Conservation (phyloP, 2,113 vertebrate genomes). For the Callorhinus ursinus region DNA sequence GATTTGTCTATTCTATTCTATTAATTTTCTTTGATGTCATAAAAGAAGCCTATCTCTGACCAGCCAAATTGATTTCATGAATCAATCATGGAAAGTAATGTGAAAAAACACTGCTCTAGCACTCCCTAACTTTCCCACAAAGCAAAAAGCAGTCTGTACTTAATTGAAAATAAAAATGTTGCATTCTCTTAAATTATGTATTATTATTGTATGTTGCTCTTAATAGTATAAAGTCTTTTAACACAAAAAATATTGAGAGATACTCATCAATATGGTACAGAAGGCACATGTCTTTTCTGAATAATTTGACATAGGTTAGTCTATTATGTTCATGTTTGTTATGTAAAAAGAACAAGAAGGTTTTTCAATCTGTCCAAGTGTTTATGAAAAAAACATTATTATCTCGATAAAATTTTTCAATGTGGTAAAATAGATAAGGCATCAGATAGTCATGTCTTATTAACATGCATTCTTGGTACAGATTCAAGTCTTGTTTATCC, state of each 20-base stretch:
- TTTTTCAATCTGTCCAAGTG: constrained; percentile 40
- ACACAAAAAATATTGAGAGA: not conserved
- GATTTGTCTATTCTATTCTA: not conserved
- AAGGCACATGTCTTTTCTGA: not conserved
- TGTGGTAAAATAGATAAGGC: not conserved
- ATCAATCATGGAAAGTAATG: not conserved
- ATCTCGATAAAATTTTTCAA: not conserved
- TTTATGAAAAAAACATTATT: constrained; percentile 51
- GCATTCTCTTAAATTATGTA: not conserved
- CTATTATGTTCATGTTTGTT: constrained; percentile 12
- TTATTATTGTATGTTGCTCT: not conserved
- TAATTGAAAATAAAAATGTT: not conserved
- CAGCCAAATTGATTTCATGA: not conserved
- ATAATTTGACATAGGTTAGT: constrained; percentile 9
- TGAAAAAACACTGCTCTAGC: not conserved
- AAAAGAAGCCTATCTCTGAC: not conserved
- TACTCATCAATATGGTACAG: not conserved
- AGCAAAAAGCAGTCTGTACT: not conserved
- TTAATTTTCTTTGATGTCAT: not conserved
- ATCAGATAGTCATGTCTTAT: not conserved
- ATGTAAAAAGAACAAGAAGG: constrained; percentile 40
- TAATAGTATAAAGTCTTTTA: not conserved
- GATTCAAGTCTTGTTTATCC: not conserved
- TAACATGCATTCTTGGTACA: not conserved
- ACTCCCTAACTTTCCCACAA: not conserved